Conservation (phyloP, 1,140 invertebrate species). For the Triops cancriformis region DNA sequence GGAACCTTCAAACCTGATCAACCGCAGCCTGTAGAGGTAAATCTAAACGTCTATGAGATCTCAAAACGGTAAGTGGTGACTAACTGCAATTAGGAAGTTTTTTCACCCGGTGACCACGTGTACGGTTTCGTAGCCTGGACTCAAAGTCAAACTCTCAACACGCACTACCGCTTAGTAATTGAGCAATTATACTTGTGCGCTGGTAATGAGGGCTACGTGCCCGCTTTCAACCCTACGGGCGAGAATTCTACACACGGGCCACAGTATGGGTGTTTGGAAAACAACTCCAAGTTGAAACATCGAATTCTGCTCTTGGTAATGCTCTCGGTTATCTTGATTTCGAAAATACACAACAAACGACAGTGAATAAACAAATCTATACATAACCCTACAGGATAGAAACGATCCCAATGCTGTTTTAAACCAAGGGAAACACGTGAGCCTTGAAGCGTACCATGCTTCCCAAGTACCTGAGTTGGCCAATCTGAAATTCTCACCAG, state of each 20-base stretch:
- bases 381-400: constrained; percentile 38
- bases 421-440: constrained; percentile 36
- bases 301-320: constrained; percentile 44
- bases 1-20: constrained; percentile 35
- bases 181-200: constrained; percentile 45
- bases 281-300: constrained; percentile 39
- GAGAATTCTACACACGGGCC: constrained; percentile 41
- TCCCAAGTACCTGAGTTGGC: constrained; percentile 35
- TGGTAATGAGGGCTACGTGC: constrained; percentile 42
- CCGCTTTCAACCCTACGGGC: constrained; percentile 44
- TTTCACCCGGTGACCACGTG: constrained; percentile 38
- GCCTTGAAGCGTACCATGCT: constrained; percentile 41
- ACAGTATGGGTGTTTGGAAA: constrained; percentile 45
- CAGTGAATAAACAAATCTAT: not conserved
- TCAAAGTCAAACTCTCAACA: constrained; percentile 41
- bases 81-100: constrained; percentile 17
- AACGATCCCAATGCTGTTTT: constrained; percentile 37
- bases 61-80: not conserved
- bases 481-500: constrained; percentile 35
- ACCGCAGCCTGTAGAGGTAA: not conserved
- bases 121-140: constrained; percentile 46
- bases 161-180: constrained; percentile 40
- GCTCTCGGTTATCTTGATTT: not conserved
- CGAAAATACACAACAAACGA: not conserved
- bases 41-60: not conserved